A percentile compares a stretch with the other conserved stretches of the same genome.
These are phyloP conservation scores for Trinorchestia longiramus DNA, from an alignment of 1,140 invertebrate species.

Conservation along the genomic window DNA sequence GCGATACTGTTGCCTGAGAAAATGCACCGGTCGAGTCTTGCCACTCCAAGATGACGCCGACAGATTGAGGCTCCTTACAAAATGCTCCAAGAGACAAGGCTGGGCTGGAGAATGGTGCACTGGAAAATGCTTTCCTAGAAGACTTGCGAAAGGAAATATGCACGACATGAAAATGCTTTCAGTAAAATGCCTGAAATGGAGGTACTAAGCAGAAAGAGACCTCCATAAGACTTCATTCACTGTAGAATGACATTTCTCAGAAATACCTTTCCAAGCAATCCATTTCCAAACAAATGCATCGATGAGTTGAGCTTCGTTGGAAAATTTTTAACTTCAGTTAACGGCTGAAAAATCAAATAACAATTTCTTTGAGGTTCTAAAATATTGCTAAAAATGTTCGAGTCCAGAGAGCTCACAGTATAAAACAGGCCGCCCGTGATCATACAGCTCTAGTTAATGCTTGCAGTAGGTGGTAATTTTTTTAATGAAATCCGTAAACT, in stretches of 20 bases:
- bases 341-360: no score
- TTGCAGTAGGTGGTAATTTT: no score
- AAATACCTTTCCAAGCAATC: background rate
- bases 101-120: background rate
- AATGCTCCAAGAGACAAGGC: background rate
- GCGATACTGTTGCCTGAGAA: background rate
- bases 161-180: background rate
- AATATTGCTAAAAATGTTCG: no score
- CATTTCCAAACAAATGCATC: background rate
- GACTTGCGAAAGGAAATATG: background rate
- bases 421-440: no score
- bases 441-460: no score
- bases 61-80: background rate
- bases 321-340: no score
- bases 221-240: background rate
- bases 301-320: no score
- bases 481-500: no score
- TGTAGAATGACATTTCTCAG: background rate
- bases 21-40: background rate
- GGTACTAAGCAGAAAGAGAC: background rate
- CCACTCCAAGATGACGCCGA: background rate
- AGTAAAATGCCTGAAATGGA: background rate
- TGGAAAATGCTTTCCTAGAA: background rate
- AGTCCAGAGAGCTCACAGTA: no score
- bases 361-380: no score